Conservation (phyloP, 2,888 invertebrate species). For the Philaethria dido region DNA sequence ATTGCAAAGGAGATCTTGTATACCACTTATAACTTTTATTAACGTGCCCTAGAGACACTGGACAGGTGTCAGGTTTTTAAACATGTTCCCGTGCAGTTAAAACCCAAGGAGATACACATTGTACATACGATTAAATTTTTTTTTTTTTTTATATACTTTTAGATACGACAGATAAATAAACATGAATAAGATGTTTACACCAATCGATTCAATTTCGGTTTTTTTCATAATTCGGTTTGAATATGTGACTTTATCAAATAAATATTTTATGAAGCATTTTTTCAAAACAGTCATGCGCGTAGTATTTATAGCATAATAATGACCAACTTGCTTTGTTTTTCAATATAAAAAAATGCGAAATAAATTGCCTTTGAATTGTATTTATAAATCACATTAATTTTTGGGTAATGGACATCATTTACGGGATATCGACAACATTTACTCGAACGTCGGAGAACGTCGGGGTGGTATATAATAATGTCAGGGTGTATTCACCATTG, state of each 20-base stretch:
- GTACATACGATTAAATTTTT: not conserved
- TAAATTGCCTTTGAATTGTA: not conserved
- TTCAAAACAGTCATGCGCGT: not conserved
- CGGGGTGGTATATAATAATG: not conserved
- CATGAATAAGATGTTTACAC: too few relatives aligned
- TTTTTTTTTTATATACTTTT: not conserved
- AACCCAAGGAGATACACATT: not conserved
- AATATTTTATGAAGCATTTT: not conserved
- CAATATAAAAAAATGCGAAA: not conserved
- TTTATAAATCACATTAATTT: not conserved
- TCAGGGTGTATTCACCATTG: not conserved
- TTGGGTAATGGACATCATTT: not conserved
- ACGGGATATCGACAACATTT: not conserved
- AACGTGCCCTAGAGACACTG: slow-evolving; percentile 51
- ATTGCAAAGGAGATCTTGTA: slow-evolving; percentile 50
- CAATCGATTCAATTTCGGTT: too few relatives aligned
- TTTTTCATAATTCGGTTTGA: not conserved
- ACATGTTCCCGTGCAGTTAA: slow-evolving; percentile 34
- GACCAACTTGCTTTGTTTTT: not conserved
- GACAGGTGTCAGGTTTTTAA: slow-evolving; percentile 44
- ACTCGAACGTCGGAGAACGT: not conserved
- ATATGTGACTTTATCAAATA: not conserved
- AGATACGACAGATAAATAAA: not conserved
- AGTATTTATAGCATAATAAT: not conserved
- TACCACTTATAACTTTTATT: slow-evolving; percentile 55